A percentile compares a stretch with the other conserved stretches of the same genome.
These are phyloP conservation scores for Dicaeum eximium DNA, from an alignment of 2,113 vertebrate species.

Conservation along the genomic window DNA sequence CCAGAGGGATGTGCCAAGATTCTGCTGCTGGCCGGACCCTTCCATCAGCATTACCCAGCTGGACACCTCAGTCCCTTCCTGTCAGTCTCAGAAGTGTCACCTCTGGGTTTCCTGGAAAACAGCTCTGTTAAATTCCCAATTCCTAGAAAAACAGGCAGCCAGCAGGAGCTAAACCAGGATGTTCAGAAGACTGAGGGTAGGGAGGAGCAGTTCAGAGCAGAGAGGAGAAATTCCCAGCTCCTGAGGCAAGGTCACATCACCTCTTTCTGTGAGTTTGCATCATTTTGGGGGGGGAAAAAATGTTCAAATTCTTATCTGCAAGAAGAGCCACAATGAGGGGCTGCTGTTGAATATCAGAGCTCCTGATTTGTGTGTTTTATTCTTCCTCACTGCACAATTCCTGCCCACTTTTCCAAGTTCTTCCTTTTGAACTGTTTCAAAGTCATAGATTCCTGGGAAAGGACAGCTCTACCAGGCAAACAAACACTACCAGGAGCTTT, in stretches of 20 bases:
- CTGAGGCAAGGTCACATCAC: not conserved
- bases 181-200: not conserved
- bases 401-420: not conserved
- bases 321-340: not conserved
- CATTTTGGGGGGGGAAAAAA: fast-evolving
- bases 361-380: not conserved
- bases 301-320: not conserved
- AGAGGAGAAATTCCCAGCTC: not conserved
- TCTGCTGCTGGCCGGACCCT: not conserved
- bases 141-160: not conserved
- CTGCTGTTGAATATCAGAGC: not conserved
- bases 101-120: not conserved
- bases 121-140: not conserved
- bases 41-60: not conserved
- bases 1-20: not conserved
- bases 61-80: not conserved
- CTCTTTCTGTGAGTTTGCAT: not conserved
- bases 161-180: not conserved
- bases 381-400: not conserved
- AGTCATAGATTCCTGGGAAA: too few species aligned
- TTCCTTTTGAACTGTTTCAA: not conserved
- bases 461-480: not conserved
- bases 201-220: not conserved
- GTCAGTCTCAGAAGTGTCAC: not conserved
- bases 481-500: not conserved